Evolutionary conservation across 2,888 invertebrate genomes (phyloP), one percentile per base, ranked within the genome.

Genomic region (Yponomeuta sedellus): DNA sequence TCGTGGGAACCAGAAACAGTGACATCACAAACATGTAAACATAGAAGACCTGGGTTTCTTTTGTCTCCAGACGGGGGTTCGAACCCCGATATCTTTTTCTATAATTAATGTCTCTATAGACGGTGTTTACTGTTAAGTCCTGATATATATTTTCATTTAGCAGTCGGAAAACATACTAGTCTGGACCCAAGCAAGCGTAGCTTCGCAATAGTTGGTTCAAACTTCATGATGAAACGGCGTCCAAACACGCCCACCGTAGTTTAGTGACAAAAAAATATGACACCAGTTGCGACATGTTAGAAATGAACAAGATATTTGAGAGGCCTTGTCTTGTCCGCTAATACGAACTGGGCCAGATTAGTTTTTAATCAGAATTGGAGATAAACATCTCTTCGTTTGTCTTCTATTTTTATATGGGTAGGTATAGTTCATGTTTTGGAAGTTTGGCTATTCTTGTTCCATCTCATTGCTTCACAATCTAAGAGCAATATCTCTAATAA

Each of bases 231-330:
- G 65, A 39, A 65, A 65, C 65, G 34, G 20, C 59, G 10, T 19
- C 28, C 28, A 11, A 20, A 22, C 65, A 58, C 65, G 65, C 65
- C 65, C 59, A 65, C 65, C 59, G 34, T 34, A 64, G 58, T 10
- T 59, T 58, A 39, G 65, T 65, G 65, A 65, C 65, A 65, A 65
- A 65, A 64, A 65, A 58, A 22, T 64, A 39, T 64, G 64, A 57
- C 64, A 34, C 56, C 10, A 64, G 39, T 64, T 64, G 34, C 64
- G 57, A 56, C 64, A 64, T 25, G n/a, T 22, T 25, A 61, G 10
- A 61, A 40, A 28, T 34, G 28, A 28, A 64, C 56, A 57, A 57
- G 57, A 57, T 39, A 64, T 39, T 64, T 22, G 25, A 64, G 64
- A 64, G 34, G 34, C 64, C 56, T 57, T 64, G 64, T 57, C 57